Evolutionary conservation across 2,888 invertebrate species (phyloP), one percentile per base, ranked within the genome.

Genomic region (Heliconius ethilla): DNA sequence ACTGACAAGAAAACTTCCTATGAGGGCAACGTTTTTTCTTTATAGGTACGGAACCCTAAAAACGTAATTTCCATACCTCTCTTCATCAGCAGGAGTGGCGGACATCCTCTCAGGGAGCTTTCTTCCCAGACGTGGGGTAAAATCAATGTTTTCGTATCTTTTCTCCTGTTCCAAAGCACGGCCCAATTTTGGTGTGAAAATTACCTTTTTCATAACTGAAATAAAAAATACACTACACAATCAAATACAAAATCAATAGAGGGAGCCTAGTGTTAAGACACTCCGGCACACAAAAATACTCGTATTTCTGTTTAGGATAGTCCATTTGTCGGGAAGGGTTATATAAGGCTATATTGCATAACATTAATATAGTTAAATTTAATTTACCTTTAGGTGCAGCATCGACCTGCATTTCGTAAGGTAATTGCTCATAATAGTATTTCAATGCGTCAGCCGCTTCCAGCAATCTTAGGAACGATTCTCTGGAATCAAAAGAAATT

Each of bases 361-460:
- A 18, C 18, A 22, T 51, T 51, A 51, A 51, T 51, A 51, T 51
- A 72, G 27, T 29, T 13, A 10, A 40, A n/a, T 15, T 25, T 22
- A 13, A 37, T 51, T 63, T 76, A 83, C 82, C 80, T 81, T 81
- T 82, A 25, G 69, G 72, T 22, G 90, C 89, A 0, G 91, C 90
- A 1, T 91, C 90, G 0, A 86, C 85, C 78, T 88, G 89, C 55
- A 87, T 83, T 2, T 91, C 89, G 40, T 87, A 87, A 0, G 92
- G 92, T 0, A 93, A 83, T 65, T 91, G 91, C 7, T 91, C 89
- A 82, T 93, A 93, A 63, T 92, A 93, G n/a, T 85, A 91, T 55
- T 90, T 92, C 40, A 94, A 62, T 0, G 89, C 85, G 4, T 94
- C 94, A 0, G 93, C 93, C 0, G 93, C 93, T 79, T 93, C 93